Evolutionary conservation across 2,113 vertebrate species (phyloP), one percentile per base, ranked within the genome.

Genomic region (Phyllopteryx taeniolatus): DNA sequence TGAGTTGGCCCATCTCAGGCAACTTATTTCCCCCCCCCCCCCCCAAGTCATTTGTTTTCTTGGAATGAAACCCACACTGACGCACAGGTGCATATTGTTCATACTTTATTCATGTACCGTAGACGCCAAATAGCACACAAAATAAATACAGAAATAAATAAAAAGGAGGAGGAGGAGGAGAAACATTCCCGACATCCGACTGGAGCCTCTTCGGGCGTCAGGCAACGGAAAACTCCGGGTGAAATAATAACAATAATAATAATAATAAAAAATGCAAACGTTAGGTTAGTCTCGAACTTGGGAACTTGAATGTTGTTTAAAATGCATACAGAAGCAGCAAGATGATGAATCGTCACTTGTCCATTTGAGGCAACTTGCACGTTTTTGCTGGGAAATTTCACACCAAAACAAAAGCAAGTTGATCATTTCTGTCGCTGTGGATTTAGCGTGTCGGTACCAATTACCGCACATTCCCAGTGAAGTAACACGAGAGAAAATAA

Each of bases 21-120:
- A 27, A 39, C 35, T 39, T 39, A 6, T 39, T 39, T 39, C n/a
- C n/a, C n/a, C n/a, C 27, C 27, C 27, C 27, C 27, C 27, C 27
- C 27, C 27, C 27, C 27, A 27, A 27, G 27, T 27, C 27, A 39
- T 39, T 39, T 39, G 35, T 39, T 39, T 39, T 2, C 4, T 39
- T 39, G 35, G 35, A 39, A 39, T 6, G 35, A 3, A 39, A 6
- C 43, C 63, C 43, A 65, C 62, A 22, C 20, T 14, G 42, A 69
- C 27, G n/a, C 66, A 15, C 9, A 72, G 33, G 39, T 64, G 2
- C 0, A 46, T 80, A 74, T 86, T 88, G 85, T 80, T 85, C 77
- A 87, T 88, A 88, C 86, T 92, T 94, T 93, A 94, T 94, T 94
- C 74, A 82, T 90, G 88, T 87, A 93, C 87, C 87, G 88, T 91